These are phyloP conservation scores for Phalacrocorax carbo DNA, from an alignment of 2,113 vertebrate genomes.

Conservation along the genomic window DNA sequence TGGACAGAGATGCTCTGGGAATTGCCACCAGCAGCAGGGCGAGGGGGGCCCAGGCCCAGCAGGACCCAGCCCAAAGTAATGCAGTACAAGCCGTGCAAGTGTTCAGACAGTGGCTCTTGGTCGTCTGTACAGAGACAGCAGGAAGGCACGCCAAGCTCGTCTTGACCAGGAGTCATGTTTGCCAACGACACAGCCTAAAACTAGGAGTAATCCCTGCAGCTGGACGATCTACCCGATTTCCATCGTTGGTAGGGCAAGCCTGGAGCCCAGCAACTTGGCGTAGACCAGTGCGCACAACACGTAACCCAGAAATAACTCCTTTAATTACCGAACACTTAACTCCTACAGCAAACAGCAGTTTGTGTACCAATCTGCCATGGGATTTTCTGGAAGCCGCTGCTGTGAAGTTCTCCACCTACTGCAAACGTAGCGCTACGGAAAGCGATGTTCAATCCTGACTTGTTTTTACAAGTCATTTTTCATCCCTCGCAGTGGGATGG, in stretches of 20 bases:
- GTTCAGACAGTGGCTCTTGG: too few relatives aligned
- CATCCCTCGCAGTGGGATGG: fast-evolving
- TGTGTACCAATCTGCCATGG: too few relatives aligned
- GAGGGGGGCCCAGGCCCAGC: too few relatives aligned
- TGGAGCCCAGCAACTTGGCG: not conserved
- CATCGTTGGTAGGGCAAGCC: too few relatives aligned
- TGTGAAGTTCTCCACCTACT: not conserved
- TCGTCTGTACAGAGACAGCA: fast-evolving
- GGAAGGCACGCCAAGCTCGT: not conserved
- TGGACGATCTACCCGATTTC: not conserved
- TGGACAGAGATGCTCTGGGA: not conserved
- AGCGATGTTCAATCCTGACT: too few relatives aligned
- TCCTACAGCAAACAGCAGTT: not conserved
- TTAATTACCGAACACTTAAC: not conserved
- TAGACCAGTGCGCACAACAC: not conserved
- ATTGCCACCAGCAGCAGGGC: not conserved
- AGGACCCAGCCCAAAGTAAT: not conserved
- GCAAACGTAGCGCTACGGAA: not conserved
- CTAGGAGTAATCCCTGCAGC: not conserved
- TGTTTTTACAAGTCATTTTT: not conserved
- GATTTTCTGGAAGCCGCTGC: not conserved
- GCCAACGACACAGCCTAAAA: not conserved
- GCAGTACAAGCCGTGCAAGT: fast-evolving
- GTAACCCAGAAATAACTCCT: not conserved
- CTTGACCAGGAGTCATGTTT: not conserved